A percentile compares a stretch with the other conserved stretches of the same genome.
phyloP scores from a whole-genome alignment of 92 coral and sea anemone genomes.

The Actinernus sp. region DNA sequence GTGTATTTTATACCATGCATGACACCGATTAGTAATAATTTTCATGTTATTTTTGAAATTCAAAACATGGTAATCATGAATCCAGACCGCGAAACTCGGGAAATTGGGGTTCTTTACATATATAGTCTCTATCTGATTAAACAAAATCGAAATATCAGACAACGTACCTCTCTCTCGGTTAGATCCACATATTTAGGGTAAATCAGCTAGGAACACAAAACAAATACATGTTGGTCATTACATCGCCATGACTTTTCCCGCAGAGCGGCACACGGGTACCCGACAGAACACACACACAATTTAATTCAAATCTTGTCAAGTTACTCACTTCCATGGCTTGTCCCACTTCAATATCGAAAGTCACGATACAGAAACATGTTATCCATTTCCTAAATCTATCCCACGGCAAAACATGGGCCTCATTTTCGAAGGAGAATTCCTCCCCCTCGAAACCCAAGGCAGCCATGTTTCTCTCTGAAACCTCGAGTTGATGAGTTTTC shows the following conservation, averaged over 20 bases:
- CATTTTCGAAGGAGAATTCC: conserved; percentile 53
- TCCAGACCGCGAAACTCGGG: too few species aligned
- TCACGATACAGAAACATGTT: conserved; percentile 96
- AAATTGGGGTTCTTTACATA: too few species aligned
- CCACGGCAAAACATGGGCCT: conserved; percentile 87
- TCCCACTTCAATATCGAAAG: conserved; percentile 96
- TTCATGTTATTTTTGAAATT: too few species aligned
- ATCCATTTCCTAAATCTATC: conserved; percentile 98
- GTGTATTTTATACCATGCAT: too few species aligned
- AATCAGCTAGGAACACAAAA: conserved; percentile 64
- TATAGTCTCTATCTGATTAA: too few species aligned
- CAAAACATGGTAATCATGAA: too few species aligned
- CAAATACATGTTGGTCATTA: background rate
- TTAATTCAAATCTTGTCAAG: too few species aligned
- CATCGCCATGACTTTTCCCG: background rate
- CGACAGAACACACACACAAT: background rate
- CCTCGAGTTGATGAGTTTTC: background rate
- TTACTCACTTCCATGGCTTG: conserved; percentile 95
- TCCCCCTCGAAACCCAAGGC: conserved; percentile 58
- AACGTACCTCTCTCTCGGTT: conserved; percentile 93
- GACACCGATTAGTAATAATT: too few species aligned
- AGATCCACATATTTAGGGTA: conserved; percentile 89
- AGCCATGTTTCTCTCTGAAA: conserved; percentile 68
- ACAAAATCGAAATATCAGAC: background rate
- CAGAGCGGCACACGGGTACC: conserved; percentile 16